Base-by-base conservation (phyloP, 1,140 invertebrate species). In the Temnothorax nylanderi region DNA sequence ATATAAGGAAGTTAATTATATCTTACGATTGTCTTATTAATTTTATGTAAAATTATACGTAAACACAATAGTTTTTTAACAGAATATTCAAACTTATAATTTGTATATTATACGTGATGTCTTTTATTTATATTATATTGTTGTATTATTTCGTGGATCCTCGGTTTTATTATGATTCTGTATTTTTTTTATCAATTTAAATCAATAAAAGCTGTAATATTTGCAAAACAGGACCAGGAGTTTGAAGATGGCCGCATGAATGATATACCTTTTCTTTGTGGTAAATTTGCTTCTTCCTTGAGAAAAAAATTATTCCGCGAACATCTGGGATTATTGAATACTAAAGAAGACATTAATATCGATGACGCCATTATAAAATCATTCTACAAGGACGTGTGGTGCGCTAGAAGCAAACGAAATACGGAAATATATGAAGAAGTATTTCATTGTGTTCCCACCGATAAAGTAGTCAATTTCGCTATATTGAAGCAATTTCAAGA, bases 401-500 rank as follows among this genome's bases (percentile, higher is more conserved):
- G 97, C 69, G 95, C 96, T 56, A 97, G 96, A 64, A 98, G 98
- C 7, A 96, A 96, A 51, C 94, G 95, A 65, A 99, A 99, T 93
- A 99, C 98, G 0, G 96, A 97, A 88, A 97, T 98, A 44, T 99
- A 97, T 95, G 98, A 99, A 92, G 97, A 98, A 96, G 98, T 98
- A 71, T 99, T 99, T 93, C 97, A 97, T 89, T 98, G 98, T 90
- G 96, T 99, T 90, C 98, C 98, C 2, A 97, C 97, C 0, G 97
- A 99, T 94, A 95, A 96, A 77, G 97, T 98, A 0, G 96, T 96
- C 65, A 97, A 96, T 32, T 99, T 99, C 94, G 94, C 96, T 0
- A 96, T 97, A 87, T 94, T 99, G 49, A 97, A 96, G 91, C 96
- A 96, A 32, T 98, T 97, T 93, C 97, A 98, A 93, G 96, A 97